phyloP scores from a whole-genome alignment of 1,140 invertebrate genomes.

The Agrypnia vestita region DNA sequence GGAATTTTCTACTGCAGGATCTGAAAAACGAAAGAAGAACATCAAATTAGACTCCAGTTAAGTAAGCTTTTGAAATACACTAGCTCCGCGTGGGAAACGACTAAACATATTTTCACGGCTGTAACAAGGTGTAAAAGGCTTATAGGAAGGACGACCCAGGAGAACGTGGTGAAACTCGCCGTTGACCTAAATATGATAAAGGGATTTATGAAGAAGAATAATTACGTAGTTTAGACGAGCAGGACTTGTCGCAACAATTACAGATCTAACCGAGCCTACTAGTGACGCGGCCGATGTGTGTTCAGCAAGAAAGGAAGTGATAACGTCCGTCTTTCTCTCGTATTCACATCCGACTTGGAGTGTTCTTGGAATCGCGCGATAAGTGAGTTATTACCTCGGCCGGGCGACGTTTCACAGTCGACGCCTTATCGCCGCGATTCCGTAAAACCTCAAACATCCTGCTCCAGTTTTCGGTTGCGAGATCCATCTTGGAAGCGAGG shows the following conservation, averaged over 20 bases:
- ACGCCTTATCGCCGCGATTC: conserved; percentile 17
- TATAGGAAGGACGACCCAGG: no score
- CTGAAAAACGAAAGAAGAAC: conserved; percentile 38
- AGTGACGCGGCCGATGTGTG: conserved; percentile 1
- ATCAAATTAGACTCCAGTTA: background rate
- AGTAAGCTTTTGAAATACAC: no score
- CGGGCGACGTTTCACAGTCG: background rate
- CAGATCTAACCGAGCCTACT: background rate
- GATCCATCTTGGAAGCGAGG: conserved; percentile 25
- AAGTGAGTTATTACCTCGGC: conserved; percentile 16
- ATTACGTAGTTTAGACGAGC: no score
- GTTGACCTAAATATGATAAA: no score
- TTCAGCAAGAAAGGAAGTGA: conserved; percentile 19
- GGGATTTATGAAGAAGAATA: no score
- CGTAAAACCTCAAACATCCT: conserved; percentile 38
- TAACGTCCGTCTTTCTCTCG: no score
- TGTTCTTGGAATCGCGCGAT: conserved; percentile 5
- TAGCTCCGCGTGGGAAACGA: no score
- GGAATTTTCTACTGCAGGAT: conserved; percentile 42
- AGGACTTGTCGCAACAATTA: background rate
- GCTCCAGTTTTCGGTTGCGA: background rate
- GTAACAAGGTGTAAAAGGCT: no score
- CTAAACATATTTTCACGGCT: no score
- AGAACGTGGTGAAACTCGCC: no score
- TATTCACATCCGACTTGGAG: conserved; percentile 12